Conservation (phyloP, 1,140 invertebrate species). For the Nomia melanderi region DNA sequence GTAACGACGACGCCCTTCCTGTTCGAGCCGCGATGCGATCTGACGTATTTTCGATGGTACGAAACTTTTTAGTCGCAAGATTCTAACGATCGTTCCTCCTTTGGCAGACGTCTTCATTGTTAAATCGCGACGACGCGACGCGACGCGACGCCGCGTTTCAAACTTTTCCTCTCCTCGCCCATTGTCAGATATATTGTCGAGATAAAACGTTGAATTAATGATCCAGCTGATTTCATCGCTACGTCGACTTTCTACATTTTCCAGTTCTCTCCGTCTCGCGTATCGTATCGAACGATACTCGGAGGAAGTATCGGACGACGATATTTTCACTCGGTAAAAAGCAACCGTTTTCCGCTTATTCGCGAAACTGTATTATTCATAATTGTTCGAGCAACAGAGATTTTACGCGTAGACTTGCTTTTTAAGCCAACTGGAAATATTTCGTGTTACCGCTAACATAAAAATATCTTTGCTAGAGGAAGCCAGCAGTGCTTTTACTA, state of each 20-base stretch:
- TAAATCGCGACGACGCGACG: background rate
- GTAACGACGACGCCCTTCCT: constrained; percentile 45
- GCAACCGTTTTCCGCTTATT: too few relatives aligned
- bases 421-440: too few relatives aligned
- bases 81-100: constrained; percentile 52
- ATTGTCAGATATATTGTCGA: background rate
- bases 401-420: too few relatives aligned
- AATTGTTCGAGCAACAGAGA: too few relatives aligned
- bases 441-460: too few relatives aligned
- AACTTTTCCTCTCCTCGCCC: background rate
- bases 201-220: background rate
- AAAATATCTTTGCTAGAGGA: too few relatives aligned
- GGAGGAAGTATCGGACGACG: too few relatives aligned
- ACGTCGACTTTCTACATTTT: background rate
- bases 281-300: too few relatives aligned
- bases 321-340: too few relatives aligned
- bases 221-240: background rate
- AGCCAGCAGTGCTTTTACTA: too few relatives aligned
- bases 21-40: constrained; percentile 27
- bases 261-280: background rate
- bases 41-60: constrained; percentile 51
- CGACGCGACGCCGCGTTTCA: too few relatives aligned
- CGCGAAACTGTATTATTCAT: too few relatives aligned
- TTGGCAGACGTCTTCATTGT: constrained; percentile 41
- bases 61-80: constrained; percentile 52